These are phyloP conservation scores for Amblyjoppa proteus DNA, from an alignment of 2,888 invertebrate species.

Conservation along the genomic window DNA sequence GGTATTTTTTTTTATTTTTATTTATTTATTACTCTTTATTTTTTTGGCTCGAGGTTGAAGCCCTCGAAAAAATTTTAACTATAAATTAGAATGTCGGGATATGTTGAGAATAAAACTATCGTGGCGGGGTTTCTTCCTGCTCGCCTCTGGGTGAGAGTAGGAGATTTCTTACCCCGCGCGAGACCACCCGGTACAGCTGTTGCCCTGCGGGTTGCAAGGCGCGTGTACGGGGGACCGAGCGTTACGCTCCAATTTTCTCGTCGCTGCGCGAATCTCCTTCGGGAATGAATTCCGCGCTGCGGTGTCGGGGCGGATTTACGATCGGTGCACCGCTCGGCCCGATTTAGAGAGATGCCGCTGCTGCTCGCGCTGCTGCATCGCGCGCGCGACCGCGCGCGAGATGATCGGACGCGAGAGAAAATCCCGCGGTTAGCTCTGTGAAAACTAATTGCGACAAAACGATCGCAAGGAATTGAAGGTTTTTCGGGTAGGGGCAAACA, in stretches of 20 bases:
- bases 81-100: slow-evolving; percentile 49
- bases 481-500: slow-evolving; percentile 42
- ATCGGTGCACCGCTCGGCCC: slow-evolving; percentile 70
- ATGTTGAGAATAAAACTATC: slow-evolving; percentile 37
- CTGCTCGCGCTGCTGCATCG: slow-evolving; percentile 11
- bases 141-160: slow-evolving; percentile 20
- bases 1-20: background rate
- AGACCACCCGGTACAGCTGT: slow-evolving; percentile 74
- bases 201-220: slow-evolving; percentile 32
- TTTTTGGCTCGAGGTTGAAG: slow-evolving; percentile 34
- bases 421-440: slow-evolving; percentile 60
- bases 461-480: slow-evolving; percentile 66
- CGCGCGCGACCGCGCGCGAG: background rate
- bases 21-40: background rate
- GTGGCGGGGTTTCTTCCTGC: slow-evolving; percentile 47
- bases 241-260: slow-evolving; percentile 79
- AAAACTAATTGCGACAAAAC: slow-evolving; percentile 79
- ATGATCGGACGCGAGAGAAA: slow-evolving; percentile 51
- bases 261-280: slow-evolving; percentile 71
- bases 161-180: slow-evolving; percentile 38
- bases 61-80: slow-evolving; percentile 46
- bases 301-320: slow-evolving; percentile 78
- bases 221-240: slow-evolving; percentile 48
- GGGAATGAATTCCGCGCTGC: slow-evolving; percentile 74
- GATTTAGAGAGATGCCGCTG: slow-evolving; percentile 72